phyloP scores from a whole-genome alignment of 1,140 invertebrate genomes.

The Myzus persicae region DNA sequence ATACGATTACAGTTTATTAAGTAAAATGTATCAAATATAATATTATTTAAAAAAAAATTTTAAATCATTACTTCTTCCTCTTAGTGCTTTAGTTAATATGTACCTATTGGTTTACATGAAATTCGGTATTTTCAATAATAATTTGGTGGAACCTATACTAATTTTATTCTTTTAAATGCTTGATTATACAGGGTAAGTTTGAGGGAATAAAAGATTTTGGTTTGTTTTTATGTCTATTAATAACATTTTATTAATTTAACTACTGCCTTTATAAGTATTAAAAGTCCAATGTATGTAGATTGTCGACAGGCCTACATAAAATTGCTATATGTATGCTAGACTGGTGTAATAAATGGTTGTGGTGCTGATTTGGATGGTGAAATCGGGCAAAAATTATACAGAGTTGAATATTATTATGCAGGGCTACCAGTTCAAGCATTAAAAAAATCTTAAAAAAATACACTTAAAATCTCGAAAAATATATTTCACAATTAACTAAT shows the following conservation, averaged over 20 bases:
- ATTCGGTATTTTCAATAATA: neutral
- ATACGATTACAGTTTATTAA: neutral
- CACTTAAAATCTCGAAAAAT: too few species aligned
- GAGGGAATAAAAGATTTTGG: too few species aligned
- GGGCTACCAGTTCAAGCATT: neutral
- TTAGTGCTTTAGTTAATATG: too few species aligned
- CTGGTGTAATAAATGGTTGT: neutral
- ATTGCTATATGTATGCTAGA: neutral
- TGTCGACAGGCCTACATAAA: neutral
- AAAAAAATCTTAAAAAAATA: too few species aligned
- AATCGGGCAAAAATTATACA: neutral
- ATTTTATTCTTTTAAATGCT: neutral
- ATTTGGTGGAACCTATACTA: neutral
- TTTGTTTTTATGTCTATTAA: neutral
- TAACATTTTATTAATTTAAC: neutral
- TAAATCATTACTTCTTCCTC: neutral
- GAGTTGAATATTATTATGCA: neutral
- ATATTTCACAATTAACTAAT: too few species aligned
- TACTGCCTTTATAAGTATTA: neutral
- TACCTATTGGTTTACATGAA: too few species aligned
- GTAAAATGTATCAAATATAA: neutral
- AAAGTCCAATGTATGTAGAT: neutral
- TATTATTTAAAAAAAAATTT: neutral
- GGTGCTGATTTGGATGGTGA: neutral
- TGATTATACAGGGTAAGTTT: too few species aligned